These are phyloP conservation scores for Stegostoma tigrinum DNA, from an alignment of 2,113 vertebrate genomes.

Conservation along the genomic window DNA sequence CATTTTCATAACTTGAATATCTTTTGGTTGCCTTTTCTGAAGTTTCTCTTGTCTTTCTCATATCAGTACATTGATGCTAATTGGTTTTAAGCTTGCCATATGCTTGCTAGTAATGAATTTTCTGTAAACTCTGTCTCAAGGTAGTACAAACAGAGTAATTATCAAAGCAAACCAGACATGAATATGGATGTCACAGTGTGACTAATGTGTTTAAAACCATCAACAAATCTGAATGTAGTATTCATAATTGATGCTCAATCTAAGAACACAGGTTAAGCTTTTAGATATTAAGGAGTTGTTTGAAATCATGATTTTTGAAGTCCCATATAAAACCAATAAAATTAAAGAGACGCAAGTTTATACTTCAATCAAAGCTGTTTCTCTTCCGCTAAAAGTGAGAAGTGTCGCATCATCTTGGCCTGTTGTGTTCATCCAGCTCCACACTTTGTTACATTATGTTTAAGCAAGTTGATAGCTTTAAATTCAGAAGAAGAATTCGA, in stretches of 20 bases:
- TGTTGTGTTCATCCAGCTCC: too few relatives aligned
- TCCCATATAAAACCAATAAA: neutral
- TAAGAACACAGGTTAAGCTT: neutral
- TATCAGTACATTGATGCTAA: neutral
- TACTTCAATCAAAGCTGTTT: neutral
- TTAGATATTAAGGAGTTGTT: neutral
- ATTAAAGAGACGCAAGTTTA: neutral
- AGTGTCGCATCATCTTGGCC: too few relatives aligned
- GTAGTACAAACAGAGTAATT: slow-evolving; percentile 15
- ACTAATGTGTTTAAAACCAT: neutral
- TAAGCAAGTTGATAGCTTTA: neutral
- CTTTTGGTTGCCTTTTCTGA: neutral
- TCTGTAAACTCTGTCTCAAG: neutral
- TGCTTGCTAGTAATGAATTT: neutral
- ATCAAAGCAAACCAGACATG: neutral
- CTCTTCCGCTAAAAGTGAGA: neutral
- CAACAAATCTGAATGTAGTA: neutral
- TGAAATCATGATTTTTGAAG: neutral
- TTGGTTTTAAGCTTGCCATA: neutral
- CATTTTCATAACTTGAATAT: neutral
- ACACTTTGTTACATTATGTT: neutral
- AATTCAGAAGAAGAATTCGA: neutral
- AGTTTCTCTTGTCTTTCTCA: neutral
- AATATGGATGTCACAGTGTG: slow-evolving; percentile 24
- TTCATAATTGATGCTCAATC: neutral